Percentiles rank a stretch among this genome's conserved stretches.
These are phyloP conservation scores for Aplodontia rufa DNA, from an alignment of 2,113 vertebrate genomes.

Conservation along the genomic window DNA sequence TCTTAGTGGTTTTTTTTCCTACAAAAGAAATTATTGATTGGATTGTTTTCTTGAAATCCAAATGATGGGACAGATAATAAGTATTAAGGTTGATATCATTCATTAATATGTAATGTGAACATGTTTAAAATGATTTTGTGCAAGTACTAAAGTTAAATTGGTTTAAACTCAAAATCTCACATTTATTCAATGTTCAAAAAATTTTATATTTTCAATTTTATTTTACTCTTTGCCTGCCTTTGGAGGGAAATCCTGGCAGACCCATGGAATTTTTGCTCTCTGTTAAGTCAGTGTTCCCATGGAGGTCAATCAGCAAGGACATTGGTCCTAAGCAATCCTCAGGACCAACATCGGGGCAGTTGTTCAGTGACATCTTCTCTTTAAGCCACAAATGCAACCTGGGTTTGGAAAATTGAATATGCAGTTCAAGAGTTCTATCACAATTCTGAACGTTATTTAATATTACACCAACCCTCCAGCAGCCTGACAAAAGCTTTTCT, in stretches of 20 bases:
- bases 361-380: not conserved
- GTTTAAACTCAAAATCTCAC: not conserved
- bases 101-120: not conserved
- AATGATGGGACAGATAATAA: not conserved
- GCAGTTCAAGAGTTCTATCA: not conserved
- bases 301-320: not conserved
- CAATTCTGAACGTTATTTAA: not conserved
- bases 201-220: not conserved
- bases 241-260: not conserved
- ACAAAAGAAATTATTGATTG: not conserved
- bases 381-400: not conserved
- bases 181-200: not conserved
- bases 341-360: not conserved
- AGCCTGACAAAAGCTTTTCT: not conserved
- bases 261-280: not conserved
- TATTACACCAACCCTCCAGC: not conserved
- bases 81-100: not conserved
- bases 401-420: not conserved
- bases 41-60: conserved; percentile 35
- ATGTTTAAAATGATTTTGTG: conserved; percentile 16
- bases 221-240: not conserved
- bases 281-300: not conserved
- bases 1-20: conserved; percentile 39
- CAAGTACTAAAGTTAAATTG: conserved; percentile 16
- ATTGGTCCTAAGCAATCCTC: not conserved